phyloP scores from a whole-genome alignment of 2,888 invertebrate species.

The Boloria euphrosyne region DNA sequence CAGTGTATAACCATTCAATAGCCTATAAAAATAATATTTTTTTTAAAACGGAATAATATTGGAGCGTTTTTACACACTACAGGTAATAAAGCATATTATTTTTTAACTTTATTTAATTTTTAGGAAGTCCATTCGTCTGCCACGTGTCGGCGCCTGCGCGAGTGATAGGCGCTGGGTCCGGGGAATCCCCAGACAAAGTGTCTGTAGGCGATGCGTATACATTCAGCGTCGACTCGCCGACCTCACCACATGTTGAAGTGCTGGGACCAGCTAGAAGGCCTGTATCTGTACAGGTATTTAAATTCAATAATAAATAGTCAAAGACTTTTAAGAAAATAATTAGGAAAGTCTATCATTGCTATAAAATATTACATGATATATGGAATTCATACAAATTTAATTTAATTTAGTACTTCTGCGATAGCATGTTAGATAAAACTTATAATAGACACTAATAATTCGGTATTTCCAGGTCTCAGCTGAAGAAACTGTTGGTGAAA shows the following conservation, averaged over 20 bases:
- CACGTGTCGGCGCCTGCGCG: conserved; percentile 91
- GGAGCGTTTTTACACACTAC: no score
- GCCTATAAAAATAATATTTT: no score
- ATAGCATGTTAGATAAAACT: no score
- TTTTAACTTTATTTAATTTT: conserved; percentile 31
- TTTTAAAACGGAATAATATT: no score
- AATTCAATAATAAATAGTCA: no score
- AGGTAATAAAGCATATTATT: no score
- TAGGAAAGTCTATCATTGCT: no score
- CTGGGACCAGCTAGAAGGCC: conserved; percentile 88
- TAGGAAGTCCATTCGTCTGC: conserved; percentile 92
- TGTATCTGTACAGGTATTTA: conserved; percentile 84
- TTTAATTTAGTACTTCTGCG: no score
- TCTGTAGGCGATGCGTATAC: conserved; percentile 92
- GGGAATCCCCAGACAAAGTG: conserved; percentile 89
- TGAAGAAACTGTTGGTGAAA: conserved; percentile 75
- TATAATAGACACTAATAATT: background rate
- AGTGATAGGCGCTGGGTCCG: conserved; percentile 90
- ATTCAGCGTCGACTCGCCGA: conserved; percentile 93
- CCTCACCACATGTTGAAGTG: conserved; percentile 91
- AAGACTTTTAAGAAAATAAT: no score
- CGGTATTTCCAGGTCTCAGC: conserved; percentile 62
- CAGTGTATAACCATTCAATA: no score
- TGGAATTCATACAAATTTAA: no score
- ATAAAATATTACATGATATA: no score